Conservation (phyloP, 1,140 invertebrate species). For the Pantala flavescens region DNA sequence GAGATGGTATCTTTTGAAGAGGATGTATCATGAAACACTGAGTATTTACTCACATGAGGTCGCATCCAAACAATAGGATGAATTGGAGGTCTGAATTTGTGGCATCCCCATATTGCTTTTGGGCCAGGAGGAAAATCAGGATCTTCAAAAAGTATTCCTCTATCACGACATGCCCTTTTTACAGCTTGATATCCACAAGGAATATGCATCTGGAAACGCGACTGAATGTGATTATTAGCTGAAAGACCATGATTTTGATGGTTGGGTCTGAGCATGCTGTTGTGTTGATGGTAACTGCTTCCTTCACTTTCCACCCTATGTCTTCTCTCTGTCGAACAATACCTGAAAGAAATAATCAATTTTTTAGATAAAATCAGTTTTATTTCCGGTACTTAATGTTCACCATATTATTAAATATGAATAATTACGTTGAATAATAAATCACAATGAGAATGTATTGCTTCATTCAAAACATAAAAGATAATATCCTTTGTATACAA, state of each 20-base stretch:
- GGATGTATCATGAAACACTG: too few species aligned
- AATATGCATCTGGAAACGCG: not conserved
- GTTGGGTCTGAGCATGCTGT: not conserved
- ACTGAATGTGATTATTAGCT: not conserved
- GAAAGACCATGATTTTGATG: not conserved
- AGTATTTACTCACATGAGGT: slow-evolving; percentile 41
- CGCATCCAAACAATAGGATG: slow-evolving; percentile 49
- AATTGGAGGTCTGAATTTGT: slow-evolving; percentile 43
- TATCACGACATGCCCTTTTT: slow-evolving; percentile 42
- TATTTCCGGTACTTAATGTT: too few species aligned
- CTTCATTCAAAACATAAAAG: too few species aligned
- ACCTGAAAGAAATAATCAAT: slow-evolving; percentile 33
- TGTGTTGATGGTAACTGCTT: not conserved
- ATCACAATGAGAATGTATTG: too few species aligned
- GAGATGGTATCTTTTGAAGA: too few species aligned
- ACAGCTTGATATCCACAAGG: slow-evolving; percentile 40
- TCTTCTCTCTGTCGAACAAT: slow-evolving; percentile 46
- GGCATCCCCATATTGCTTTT: slow-evolving; percentile 39
- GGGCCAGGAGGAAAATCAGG: slow-evolving; percentile 50
- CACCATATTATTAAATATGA: too few species aligned
- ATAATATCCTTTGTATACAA: too few species aligned
- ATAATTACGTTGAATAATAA: too few species aligned
- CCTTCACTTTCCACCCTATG: slow-evolving; percentile 28
- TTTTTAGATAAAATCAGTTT: not conserved
- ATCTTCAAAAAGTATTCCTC: slow-evolving; percentile 53